Base-by-base conservation (phyloP, 2,113 vertebrate genomes). In the Dipodomys spectabilis region DNA sequence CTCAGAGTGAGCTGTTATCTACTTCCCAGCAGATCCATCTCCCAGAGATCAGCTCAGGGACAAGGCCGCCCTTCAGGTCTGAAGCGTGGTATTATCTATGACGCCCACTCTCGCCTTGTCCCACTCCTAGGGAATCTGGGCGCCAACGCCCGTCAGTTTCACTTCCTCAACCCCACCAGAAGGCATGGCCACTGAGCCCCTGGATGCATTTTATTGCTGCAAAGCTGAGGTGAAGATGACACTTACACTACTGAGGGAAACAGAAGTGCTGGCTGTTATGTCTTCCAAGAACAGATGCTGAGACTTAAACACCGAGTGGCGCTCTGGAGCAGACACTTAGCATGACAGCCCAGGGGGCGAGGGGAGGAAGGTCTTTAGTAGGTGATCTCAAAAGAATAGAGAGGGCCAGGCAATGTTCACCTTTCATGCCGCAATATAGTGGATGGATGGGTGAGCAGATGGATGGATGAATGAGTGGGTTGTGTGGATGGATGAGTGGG, bases 131-230 rank as follows among this genome's bases (percentile, higher is more conserved):
- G 30, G 32, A 83, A 79, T 49, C 73, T 7, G 32, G 44, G 8
- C 7, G 23, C 35, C 20, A 4, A 30, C 65, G 10, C 60, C 60
- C n/a, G 57, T n/a, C 35, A 80, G 7, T 28, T 65, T 60, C 20
- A 28, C 30, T 68, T 89, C 45, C 73, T 44, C 68, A 19, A 62
- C 25, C 10, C 28, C 35, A 69, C 79, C 88, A 35, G 8, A 68
- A 60, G 23, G 13, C 72, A 7, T 15, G 0, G 0, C 0, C 49
- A 8, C 8, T 78, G 39, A 45, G 62, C 5, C 20, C 20, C 13
- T 35, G 28, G 32, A 6, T 39, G 65, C 19, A 68, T 45, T 53
- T 53, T 35, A 45, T 22, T 78, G 67, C 65, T 18, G 10, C 18
- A 12, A 71, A 35, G 9, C 9, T 45, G 28, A 15, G 6, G 32